Evolutionary conservation across 2,888 invertebrate species (phyloP).

Genomic region (Urechis unicinctus): DNA sequence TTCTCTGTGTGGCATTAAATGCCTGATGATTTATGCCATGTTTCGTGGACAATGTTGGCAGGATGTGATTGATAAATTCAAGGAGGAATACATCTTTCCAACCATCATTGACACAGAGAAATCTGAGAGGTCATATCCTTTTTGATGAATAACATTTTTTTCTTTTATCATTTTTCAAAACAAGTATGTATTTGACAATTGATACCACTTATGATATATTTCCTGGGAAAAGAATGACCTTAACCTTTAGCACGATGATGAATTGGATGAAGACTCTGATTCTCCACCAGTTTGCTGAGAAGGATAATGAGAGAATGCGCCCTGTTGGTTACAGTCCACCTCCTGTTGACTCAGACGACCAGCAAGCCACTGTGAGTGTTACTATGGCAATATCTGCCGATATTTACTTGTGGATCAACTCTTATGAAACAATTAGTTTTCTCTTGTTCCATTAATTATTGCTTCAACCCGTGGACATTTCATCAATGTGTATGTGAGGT

Average conservation of each 20-base stretch:
- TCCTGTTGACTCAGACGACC: neutral
- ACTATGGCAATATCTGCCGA: too few species aligned
- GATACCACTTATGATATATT: neutral
- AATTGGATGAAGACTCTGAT: neutral
- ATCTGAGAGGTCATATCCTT: conserved; percentile 65
- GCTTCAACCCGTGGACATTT: too few species aligned
- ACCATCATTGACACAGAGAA: conserved; percentile 77
- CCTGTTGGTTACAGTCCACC: too few species aligned
- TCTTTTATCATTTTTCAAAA: too few species aligned
- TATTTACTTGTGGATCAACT: too few species aligned
- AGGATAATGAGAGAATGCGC: too few species aligned
- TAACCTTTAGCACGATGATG: neutral
- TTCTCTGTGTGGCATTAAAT: too few species aligned
- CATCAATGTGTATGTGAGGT: too few species aligned
- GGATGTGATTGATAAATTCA: conserved; percentile 67
- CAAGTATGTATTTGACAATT: neutral
- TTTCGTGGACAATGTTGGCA: conserved; percentile 58
- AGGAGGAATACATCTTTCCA: conserved; percentile 69
- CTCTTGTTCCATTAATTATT: too few species aligned
- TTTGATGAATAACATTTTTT: neutral
- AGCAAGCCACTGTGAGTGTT: neutral
- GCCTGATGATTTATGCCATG: too few species aligned
- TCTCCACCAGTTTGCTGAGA: neutral
- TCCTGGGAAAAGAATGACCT: neutral
- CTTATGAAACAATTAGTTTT: too few species aligned